Base-by-base conservation (phyloP, 2,888 invertebrate genomes). In the Cataglyphis cursor region DNA sequence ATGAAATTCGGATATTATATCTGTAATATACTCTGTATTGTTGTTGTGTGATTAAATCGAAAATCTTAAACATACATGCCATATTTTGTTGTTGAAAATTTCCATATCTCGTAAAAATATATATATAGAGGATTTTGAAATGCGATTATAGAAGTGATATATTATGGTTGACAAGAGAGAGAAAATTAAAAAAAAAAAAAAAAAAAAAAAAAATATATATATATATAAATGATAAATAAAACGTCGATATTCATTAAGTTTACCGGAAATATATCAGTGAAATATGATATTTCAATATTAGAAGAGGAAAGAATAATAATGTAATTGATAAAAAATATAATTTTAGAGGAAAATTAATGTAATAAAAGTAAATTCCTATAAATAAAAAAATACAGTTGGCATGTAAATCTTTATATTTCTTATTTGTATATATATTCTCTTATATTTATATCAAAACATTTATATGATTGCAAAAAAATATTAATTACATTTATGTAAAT, bases 41-140 rank as follows among this genome's bases (percentile, higher is more conserved):
- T 94, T 94, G 94, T 94, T 94, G 94, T 94, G 94, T 94, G 94
- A 94, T 94, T 94, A 93, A 94, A 94, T 93, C 92, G 90, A 92
- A 90, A 92, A 92, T 28, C 51, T 80, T 28, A 68, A 73, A 73
- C 21, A 48, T 68, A 41, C 18, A 64, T 6, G 12, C 1, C 8
- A 15, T 9, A 41, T 68, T 62, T 65, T 80, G 12, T 59, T 80
- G 59, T 44, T 57, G 21, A 78, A 72, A 68, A 78, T 18, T 57
- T 65, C 76, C 54, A 57, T 8, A 81, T 76, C 10, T 75, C 1
- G 12, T 51, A 5, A 31, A 41, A 41, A 57, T 28, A 70, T 21
- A 24, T 15, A 24, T 21, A 24, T 15, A 24, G 5, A 75, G 2
- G 6, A 74, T 15, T 12, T 28, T 35, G 44, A 59, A 41, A 66